These are phyloP conservation scores for Ctenicera cuprea DNA, from an alignment of 2,888 invertebrate species.

Conservation along the genomic window DNA sequence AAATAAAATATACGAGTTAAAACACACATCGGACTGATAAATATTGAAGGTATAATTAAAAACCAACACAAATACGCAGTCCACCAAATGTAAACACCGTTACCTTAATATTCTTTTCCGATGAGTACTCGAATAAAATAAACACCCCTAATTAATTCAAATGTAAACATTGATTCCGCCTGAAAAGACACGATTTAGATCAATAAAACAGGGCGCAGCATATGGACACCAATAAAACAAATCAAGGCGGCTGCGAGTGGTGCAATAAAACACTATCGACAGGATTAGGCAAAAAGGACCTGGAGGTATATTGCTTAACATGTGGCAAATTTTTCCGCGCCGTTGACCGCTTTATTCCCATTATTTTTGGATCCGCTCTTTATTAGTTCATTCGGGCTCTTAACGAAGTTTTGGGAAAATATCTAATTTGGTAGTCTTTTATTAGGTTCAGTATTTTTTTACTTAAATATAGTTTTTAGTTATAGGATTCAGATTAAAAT, in stretches of 20 bases:
- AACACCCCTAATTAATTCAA: slow-evolving; percentile 59
- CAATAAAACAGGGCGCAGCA: slow-evolving; percentile 61
- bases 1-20: background rate
- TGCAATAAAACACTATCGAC: slow-evolving; percentile 66
- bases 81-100: slow-evolving; percentile 43
- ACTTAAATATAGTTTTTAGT: no score
- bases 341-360: slow-evolving; percentile 65
- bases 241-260: slow-evolving; percentile 65
- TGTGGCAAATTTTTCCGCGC: slow-evolving; percentile 70
- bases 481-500: no score
- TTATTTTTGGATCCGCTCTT: slow-evolving; percentile 35
- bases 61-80: slow-evolving; percentile 47
- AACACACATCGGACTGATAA: slow-evolving; percentile 35
- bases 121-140: slow-evolving; percentile 49
- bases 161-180: slow-evolving; percentile 59
- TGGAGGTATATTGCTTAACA: slow-evolving; percentile 60
- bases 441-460: no score
- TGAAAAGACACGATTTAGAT: slow-evolving; percentile 55
- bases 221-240: slow-evolving; percentile 68
- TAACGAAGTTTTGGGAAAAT: no score
- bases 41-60: slow-evolving; percentile 47
- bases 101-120: slow-evolving; percentile 51
- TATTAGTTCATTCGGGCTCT: background rate
- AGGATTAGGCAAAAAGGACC: slow-evolving; percentile 60
- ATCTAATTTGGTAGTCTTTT: no score